A percentile compares a stretch with the other conserved stretches of the same genome.
Conservation (phyloP, 2,113 vertebrate species). For the Mustela lutreola region DNA sequence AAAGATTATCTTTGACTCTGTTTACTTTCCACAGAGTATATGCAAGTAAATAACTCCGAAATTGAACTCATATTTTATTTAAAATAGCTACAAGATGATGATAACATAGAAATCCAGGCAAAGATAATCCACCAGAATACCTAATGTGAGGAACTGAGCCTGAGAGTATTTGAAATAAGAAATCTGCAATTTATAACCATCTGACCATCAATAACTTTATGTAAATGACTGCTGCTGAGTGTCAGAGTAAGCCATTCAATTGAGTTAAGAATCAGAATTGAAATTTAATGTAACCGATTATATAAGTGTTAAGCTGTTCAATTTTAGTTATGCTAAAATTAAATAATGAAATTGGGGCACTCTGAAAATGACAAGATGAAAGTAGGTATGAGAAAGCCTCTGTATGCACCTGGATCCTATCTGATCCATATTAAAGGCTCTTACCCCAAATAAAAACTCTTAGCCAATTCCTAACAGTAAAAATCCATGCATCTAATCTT, state of each 20-base stretch:
- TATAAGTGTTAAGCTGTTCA: conserved; percentile 29
- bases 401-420: not conserved
- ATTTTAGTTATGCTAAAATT: conserved; percentile 44
- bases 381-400: not conserved
- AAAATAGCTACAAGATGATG: conserved; percentile 1
- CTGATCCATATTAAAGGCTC: conserved; percentile 50
- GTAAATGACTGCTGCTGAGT: not conserved
- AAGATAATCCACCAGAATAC: not conserved
- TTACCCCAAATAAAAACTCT: conserved; percentile 2
- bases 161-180: not conserved
- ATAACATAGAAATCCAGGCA: not conserved
- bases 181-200: not conserved
- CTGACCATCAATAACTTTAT: not conserved
- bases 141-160: not conserved
- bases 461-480: not conserved
- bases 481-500: not conserved
- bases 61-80: conserved; percentile 46
- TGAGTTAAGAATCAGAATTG: not conserved
- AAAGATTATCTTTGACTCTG: not conserved
- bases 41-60: not conserved
- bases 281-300: not conserved
- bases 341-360: conserved; percentile 16
- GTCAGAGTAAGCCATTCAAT: not conserved
- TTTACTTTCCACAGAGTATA: not conserved
- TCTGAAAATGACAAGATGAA: not conserved